Evolutionary conservation across 1,140 invertebrate genomes (phyloP), one percentile per base, ranked within the genome.

Genomic region (Pseudomyrmex gracilis): DNA sequence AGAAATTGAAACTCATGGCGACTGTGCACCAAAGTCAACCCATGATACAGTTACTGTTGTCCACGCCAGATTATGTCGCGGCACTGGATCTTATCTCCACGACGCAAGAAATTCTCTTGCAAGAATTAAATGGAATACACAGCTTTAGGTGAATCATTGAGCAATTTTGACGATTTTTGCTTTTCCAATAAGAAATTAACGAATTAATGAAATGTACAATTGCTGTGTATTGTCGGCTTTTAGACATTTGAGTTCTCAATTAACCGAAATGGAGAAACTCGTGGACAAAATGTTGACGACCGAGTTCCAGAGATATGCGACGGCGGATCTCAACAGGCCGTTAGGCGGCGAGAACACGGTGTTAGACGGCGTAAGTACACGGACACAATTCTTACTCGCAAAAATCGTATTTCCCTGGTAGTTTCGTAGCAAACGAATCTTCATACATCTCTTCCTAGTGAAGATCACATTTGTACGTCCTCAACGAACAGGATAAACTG

Each of bases 21-120:
- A 99, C 98, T 1, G 98, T 99, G 7, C 97, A 99, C 93, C 98
- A 99, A 95, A 99, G 99, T 63, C 99, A 99, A 93, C 98, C 98
- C 2, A 99, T 98, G 91, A 98, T 99, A 90, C 99, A 99, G 92
- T 95, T 98, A 58, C 95, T 99, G 12, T 95, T 99, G 17, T 98
- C 98, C 73, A 98, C 98, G 8, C 98, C 98, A 85, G 99, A 99
- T 94, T 99, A 99, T 95, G 98, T 99, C 49, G 98, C 98, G 45
- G 99, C 99, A 1, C 95, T 99, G 57, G 99, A 99, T 95, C 96
- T 99, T 61, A 99, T 99, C 86, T 96, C 97, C 76, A 99, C 98
- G 2, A 99, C 99, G 1, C 98, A 99, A 95, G 98, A 99, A 94
- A 97, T 99, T 82, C 95, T 99, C 13, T 95, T 96, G 4, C 97